These are phyloP conservation scores for Lytechinus pictus DNA, from an alignment of 35 echinoderm and acorn worm species.

Conservation along the genomic window DNA sequence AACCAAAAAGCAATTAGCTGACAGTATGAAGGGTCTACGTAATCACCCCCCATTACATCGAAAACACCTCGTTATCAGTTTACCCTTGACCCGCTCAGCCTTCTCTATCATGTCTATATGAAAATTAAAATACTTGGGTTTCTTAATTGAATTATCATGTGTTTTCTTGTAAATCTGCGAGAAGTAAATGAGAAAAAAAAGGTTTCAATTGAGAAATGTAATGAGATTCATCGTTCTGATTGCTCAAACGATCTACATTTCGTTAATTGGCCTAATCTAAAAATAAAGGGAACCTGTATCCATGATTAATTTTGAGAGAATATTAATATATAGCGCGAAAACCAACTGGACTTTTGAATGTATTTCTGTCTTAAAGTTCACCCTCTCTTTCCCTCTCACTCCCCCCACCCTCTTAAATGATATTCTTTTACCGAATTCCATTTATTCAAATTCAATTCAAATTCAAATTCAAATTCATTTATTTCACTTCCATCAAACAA, in stretches of 20 bases:
- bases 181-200: neutral
- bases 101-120: neutral
- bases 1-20: neutral
- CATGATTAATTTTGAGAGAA: too few species aligned
- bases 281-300: neutral
- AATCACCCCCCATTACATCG: conserved; percentile 6
- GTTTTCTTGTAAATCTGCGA: neutral
- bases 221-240: neutral
- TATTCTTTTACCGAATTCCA: too few species aligned
- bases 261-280: neutral
- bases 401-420: too few species aligned
- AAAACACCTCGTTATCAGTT: conserved; percentile 12
- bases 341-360: too few species aligned
- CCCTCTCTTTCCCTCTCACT: too few species aligned
- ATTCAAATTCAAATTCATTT: too few species aligned
- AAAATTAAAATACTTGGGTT: neutral
- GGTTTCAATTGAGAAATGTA: neutral
- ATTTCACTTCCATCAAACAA: too few species aligned
- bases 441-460: too few species aligned
- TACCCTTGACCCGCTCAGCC: neutral
- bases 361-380: too few species aligned
- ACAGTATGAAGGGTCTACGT: neutral
- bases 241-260: neutral
- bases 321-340: too few species aligned
- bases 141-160: conserved; percentile 14